Base-by-base conservation (phyloP, 53 echinoderm and acorn worm species). In the Mesocentrotus franciscanus region DNA sequence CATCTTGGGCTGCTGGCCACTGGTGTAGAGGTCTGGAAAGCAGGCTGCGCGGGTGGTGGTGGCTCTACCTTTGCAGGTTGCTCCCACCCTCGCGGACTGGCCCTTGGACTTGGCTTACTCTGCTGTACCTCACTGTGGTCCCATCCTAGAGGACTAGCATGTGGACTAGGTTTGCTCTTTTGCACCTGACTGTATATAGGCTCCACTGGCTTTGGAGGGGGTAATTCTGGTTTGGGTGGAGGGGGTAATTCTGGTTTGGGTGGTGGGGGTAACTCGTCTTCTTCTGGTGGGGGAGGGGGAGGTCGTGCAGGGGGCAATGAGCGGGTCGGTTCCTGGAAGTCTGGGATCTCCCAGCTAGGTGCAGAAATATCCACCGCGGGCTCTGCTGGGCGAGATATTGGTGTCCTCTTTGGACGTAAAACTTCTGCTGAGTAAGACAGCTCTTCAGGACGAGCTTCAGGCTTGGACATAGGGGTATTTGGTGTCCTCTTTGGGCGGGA, bases 171-270 rank as follows among this genome's bases (percentile, higher is more conserved):
- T 71, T 93, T 92, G 92, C 58, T 92, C 76, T 95, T 97, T 59
- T 97, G 96, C 91, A 97, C 96, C 15, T 96, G 71, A 76, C 96
- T 96, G 92, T 97, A 97, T 57, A 97, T 85, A 33, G 97, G 97
- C 81, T 97, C 97, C 30, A 92, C 92, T 55, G 95, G 92, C 20
- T 89, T 89, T 29, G 89, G 90, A 57, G 95, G 89, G 42, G 90
- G 89, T 8, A 62, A 15, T 15, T 61, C 84, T 61, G 85, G 85
- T 64, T 95, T 84, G 34, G 95, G 68, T 61, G 95, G 68, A 36
- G 85, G 87, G 22, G 56, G 36, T 34, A 68, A 9, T n/a, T 61
- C 84, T 61, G 85, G 85, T 64, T 95, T 84, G 34, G 95, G 68
- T 61, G 95, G 68, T 61, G 85, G 87, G 22, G 56, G 36, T 34